Evolutionary conservation across 2,113 vertebrate species (phyloP), one percentile per base, ranked within the genome.

Genomic region (Cyanocitta stelleri): DNA sequence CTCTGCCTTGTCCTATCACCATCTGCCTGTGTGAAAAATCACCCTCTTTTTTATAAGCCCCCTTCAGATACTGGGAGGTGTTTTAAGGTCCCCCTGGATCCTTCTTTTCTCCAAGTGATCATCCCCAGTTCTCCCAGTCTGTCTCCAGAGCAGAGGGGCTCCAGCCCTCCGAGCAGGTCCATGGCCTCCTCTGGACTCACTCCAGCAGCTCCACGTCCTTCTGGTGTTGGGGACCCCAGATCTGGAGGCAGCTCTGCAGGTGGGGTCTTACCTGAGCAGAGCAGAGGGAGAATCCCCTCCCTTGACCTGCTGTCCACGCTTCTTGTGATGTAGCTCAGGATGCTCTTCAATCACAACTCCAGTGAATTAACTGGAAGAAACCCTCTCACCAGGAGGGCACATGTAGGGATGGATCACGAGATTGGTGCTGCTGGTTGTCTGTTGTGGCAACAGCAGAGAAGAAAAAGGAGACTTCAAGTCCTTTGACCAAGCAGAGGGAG

Each of bases 381-480:
- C 26, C 20, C 39, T 61, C 41, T 33, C 41, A 32, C 23, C 39
- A 32, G 24, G 27, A 79, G n/a, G 39, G 29, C 29, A 33, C 30
- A 7, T 0, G 4, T 2, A 61, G 29, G 59, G n/a, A 20, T 0
- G 1, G 33, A 58, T 75, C 69, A 55, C 48, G 30, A 63, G 62
- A 22, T 35, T 74, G 13, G 16, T 0, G 37, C 7, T 81, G 52
- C 52, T 26, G 8, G 2, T 35, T 64, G 19, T 37, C 61, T 61
- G 30, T 4, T 67, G 37, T 8, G 1, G 30, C 61, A 85, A 30
- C 26, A 62, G n/a, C 33, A 37, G 58, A 82, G 72, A 73, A 82
- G 46, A 10, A 61, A 76, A 87, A 78, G 15, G 61, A 63, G 64
- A 16, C 33, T 58, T 67, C 26, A 24, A 73, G n/a, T 23, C 41